A percentile compares a stretch with the other conserved stretches of the same genome.
phyloP scores from a whole-genome alignment of 2,797 vertebrate genomes.

The Esox lucius region DNA sequence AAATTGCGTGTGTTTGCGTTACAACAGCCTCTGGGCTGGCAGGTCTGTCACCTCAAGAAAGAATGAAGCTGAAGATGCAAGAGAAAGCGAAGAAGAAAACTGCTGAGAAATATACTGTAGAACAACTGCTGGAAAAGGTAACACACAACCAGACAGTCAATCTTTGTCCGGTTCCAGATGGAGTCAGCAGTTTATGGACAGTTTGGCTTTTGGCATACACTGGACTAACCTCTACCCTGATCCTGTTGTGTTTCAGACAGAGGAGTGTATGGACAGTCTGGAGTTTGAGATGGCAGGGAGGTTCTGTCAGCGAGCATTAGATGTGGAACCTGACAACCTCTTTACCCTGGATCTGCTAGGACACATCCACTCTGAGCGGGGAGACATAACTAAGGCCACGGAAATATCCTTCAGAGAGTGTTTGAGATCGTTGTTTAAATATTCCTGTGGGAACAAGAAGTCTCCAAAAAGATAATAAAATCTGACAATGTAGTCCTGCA shows the following conservation, averaged over 20 bases:
- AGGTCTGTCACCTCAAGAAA: conserved; percentile 71
- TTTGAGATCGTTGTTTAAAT: neutral
- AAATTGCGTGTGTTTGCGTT: neutral
- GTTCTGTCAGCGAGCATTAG: conserved; percentile 82
- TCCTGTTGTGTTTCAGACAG: conserved; percentile 63
- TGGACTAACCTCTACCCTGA: neutral
- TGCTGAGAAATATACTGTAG: conserved; percentile 75
- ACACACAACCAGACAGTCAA: neutral
- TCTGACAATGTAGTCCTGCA: too few relatives aligned
- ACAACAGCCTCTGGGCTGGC: conserved; percentile 41
- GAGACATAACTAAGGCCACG: conserved; percentile 75
- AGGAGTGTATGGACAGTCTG: conserved; percentile 80
- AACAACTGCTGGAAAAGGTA: conserved; percentile 81
- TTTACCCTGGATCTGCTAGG: conserved; percentile 79
- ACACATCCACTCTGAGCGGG: conserved; percentile 79
- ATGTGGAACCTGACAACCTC: conserved; percentile 76
- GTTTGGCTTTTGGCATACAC: neutral
- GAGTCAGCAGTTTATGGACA: neutral
- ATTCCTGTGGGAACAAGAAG: neutral
- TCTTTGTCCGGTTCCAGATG: neutral
- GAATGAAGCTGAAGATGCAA: conserved; percentile 78
- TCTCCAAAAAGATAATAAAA: too few relatives aligned
- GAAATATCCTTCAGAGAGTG: conserved; percentile 73
- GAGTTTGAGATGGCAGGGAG: conserved; percentile 80
- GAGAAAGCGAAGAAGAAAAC: conserved; percentile 82